These are phyloP conservation scores for Drosophila kikkawai DNA, from an alignment of 1,140 invertebrate species.

Conservation along the genomic window DNA sequence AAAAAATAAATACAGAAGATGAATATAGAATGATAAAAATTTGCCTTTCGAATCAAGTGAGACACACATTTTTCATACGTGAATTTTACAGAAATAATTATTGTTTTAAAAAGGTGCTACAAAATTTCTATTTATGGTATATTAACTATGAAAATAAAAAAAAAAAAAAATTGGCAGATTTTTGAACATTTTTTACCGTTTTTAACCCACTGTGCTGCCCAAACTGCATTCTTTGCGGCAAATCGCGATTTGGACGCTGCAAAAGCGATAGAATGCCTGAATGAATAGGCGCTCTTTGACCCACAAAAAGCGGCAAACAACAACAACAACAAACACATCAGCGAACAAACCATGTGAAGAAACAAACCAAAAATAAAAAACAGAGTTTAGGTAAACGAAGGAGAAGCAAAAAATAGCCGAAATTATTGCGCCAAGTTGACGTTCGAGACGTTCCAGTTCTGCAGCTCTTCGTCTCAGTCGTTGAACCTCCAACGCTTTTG, in stretches of 20 bases:
- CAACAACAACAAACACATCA: slow-evolving; percentile 8
- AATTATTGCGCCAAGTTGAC: slow-evolving; percentile 72
- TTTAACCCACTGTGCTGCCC: slow-evolving; percentile 1
- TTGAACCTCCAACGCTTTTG: slow-evolving; percentile 45
- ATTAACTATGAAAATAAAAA: too few species aligned
- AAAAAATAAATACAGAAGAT: background rate
- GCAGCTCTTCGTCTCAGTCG: slow-evolving; percentile 30
- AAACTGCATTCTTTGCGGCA: slow-evolving; percentile 23
- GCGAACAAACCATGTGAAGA: slow-evolving; percentile 13
- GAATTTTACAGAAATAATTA: too few species aligned
- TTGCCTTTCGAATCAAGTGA: background rate
- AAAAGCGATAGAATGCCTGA: slow-evolving; percentile 21
- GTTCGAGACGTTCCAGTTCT: slow-evolving; percentile 68
- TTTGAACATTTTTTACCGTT: background rate
- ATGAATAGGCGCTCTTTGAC: slow-evolving; percentile 48
- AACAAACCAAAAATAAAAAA: slow-evolving; percentile 18
- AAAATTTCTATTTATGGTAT: too few species aligned
- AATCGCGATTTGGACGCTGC: slow-evolving; percentile 10
- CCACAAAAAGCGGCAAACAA: slow-evolving; percentile 39
- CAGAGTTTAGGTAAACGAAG: slow-evolving; percentile 22
- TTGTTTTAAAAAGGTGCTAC: too few species aligned
- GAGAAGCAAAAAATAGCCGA: slow-evolving; percentile 53
- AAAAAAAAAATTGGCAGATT: too few species aligned
- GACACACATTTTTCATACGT: background rate
- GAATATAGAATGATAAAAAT: background rate